Evolutionary conservation across 2,888 invertebrate species (phyloP).

Genomic region (Ormia ochracea): DNA sequence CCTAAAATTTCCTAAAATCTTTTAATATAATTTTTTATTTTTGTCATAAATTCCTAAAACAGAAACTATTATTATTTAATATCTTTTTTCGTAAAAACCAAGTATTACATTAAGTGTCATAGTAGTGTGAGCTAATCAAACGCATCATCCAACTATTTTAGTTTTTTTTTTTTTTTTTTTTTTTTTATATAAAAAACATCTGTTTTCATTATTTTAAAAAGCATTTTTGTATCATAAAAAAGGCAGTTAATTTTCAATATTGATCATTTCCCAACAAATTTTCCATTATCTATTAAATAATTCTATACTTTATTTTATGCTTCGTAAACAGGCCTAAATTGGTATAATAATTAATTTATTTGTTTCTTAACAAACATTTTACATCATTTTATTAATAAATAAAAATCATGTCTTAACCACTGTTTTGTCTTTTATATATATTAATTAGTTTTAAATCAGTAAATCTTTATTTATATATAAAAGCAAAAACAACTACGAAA

Average conservation of each 20-base stretch:
- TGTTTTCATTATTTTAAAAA: not conserved
- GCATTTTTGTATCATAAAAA: not conserved
- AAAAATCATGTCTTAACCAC: conserved; percentile 34
- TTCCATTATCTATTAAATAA: conserved; percentile 7
- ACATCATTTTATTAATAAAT: conserved; percentile 57
- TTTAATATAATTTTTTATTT: conserved; percentile 12
- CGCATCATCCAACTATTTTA: conserved; percentile 11
- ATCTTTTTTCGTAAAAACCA: conserved; percentile 55
- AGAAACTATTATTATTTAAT: conserved; percentile 20
- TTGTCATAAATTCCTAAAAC: conserved; percentile 28
- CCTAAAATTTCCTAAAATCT: conserved; percentile 48
- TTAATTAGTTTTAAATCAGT: conserved; percentile 54
- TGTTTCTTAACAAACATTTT: conserved; percentile 27
- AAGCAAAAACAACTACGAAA: conserved; percentile 29
- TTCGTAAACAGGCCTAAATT: not conserved
- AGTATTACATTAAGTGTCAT: conserved; percentile 77
- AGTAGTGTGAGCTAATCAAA: conserved; percentile 66
- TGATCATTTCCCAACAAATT: not conserved
- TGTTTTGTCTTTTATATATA: conserved; percentile 38
- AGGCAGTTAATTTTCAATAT: not conserved
- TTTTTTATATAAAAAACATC: conserved; percentile 29
- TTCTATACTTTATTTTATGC: conserved; percentile 22
- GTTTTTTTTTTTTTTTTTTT: conserved; percentile 32
- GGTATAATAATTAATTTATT: conserved; percentile 7
- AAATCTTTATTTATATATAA: conserved; percentile 55